phyloP scores from a whole-genome alignment of 2,888 invertebrate genomes.

The Spodoptera exigua region DNA sequence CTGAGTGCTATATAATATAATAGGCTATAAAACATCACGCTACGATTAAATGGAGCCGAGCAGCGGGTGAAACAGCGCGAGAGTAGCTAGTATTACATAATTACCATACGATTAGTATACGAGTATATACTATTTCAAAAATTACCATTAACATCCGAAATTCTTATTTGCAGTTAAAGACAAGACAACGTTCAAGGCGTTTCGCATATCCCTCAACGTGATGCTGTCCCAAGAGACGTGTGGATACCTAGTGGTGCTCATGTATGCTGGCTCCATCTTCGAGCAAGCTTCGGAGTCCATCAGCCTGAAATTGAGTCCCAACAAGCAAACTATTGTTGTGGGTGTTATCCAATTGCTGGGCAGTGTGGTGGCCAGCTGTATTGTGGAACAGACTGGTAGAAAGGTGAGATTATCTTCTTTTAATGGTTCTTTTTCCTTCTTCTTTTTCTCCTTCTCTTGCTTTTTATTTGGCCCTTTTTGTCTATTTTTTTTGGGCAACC shows the following conservation, averaged over 20 bases:
- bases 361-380: conserved; percentile 83
- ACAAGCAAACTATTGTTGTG: conserved; percentile 85
- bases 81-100: too few species aligned
- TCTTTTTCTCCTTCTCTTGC: too few species aligned
- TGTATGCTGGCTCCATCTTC: conserved; percentile 86
- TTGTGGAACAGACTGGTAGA: conserved; percentile 84
- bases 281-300: conserved; percentile 83
- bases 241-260: conserved; percentile 85
- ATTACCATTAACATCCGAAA: too few species aligned
- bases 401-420: conserved; percentile 69
- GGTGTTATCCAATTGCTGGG: conserved; percentile 82
- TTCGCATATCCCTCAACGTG: conserved; percentile 83
- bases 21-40: too few species aligned
- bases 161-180: conserved; percentile 76
- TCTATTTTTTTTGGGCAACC: too few species aligned
- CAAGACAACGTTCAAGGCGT: conserved; percentile 85
- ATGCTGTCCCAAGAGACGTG: conserved; percentile 87
- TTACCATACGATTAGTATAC: too few species aligned
- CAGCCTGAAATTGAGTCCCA: conserved; percentile 81
- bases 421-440: too few species aligned
- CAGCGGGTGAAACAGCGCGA: too few species aligned
- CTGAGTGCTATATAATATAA: too few species aligned
- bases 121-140: too few species aligned
- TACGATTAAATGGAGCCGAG: too few species aligned
- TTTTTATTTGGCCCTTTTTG: too few species aligned